These are phyloP conservation scores for Micrasema longulum DNA, from an alignment of 1,140 invertebrate genomes.

Conservation along the genomic window DNA sequence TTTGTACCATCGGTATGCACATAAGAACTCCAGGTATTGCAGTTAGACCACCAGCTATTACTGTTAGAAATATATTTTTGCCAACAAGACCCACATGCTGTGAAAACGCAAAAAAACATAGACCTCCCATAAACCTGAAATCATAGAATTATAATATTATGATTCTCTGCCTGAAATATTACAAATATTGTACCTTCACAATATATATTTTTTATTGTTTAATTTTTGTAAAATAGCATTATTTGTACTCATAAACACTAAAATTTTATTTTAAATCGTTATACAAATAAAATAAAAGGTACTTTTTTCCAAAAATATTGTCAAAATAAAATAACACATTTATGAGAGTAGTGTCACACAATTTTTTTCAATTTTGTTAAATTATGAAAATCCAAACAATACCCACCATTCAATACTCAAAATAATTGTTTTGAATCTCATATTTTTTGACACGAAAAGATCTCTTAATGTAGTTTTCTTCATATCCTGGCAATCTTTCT, in stretches of 20 bases:
- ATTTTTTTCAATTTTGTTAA: no score
- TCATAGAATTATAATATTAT: background rate
- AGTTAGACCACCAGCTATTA: slow-evolving; percentile 72
- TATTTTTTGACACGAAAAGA: slow-evolving; percentile 66
- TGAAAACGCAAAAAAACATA: slow-evolving; percentile 79
- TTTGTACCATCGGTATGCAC: slow-evolving; percentile 73
- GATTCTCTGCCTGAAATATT: background rate
- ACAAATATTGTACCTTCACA: no score
- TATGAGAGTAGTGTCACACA: no score
- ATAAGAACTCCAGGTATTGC: slow-evolving; percentile 75
- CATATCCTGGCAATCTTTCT: slow-evolving; percentile 51
- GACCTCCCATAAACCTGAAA: slow-evolving; percentile 75
- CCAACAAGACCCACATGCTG: slow-evolving; percentile 78
- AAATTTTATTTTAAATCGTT: no score
- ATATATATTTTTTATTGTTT: no score
- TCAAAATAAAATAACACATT: no score
- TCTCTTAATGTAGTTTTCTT: slow-evolving; percentile 54
- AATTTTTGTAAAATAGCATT: no score
- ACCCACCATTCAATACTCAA: slow-evolving; percentile 77
- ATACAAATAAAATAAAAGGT: no score
- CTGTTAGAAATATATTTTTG: slow-evolving; percentile 78
- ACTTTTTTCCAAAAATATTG: no score
- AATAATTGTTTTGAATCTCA: slow-evolving; percentile 78
- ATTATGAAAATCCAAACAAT: no score
- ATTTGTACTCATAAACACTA: no score